These are phyloP conservation scores for Mya arenaria DNA, from an alignment of 1,140 invertebrate genomes.

Conservation along the genomic window DNA sequence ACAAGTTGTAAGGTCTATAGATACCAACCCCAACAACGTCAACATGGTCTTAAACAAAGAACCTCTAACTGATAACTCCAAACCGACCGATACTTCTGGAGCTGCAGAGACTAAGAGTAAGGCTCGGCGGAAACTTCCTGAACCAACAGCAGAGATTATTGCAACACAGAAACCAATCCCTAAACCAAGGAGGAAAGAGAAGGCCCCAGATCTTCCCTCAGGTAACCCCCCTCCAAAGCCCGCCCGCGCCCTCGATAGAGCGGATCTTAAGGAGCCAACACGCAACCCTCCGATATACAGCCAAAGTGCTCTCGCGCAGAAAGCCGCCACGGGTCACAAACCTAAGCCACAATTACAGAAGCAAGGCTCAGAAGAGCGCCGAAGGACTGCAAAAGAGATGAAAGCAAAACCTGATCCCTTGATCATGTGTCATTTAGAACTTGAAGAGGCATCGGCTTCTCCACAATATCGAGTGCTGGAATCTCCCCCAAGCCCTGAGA, in stretches of 20 bases:
- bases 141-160: constrained; percentile 70
- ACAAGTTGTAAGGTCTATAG: too few relatives aligned
- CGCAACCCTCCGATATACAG: constrained; percentile 15
- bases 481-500: constrained; percentile 76
- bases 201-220: constrained; percentile 35
- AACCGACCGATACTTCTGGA: constrained; percentile 41
- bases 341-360: constrained; percentile 57
- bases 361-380: constrained; percentile 69
- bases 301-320: constrained; percentile 2
- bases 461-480: constrained; percentile 77
- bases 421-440: constrained; percentile 73
- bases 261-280: constrained; percentile 33
- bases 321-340: neutral
- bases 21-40: too few relatives aligned
- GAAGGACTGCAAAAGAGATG: constrained; percentile 72
- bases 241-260: constrained; percentile 27
- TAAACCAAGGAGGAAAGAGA: constrained; percentile 54
- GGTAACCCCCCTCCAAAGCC: constrained; percentile 43
- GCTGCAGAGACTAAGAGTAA: constrained; percentile 55
- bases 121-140: constrained; percentile 71
- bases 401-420: constrained; percentile 76
- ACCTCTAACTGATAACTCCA: too few relatives aligned
- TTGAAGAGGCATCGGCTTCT: constrained; percentile 73
- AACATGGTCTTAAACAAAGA: too few relatives aligned
- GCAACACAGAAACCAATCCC: constrained; percentile 57